phyloP scores from a whole-genome alignment of 2,888 invertebrate species.

The Lamellibrachia satsuma region DNA sequence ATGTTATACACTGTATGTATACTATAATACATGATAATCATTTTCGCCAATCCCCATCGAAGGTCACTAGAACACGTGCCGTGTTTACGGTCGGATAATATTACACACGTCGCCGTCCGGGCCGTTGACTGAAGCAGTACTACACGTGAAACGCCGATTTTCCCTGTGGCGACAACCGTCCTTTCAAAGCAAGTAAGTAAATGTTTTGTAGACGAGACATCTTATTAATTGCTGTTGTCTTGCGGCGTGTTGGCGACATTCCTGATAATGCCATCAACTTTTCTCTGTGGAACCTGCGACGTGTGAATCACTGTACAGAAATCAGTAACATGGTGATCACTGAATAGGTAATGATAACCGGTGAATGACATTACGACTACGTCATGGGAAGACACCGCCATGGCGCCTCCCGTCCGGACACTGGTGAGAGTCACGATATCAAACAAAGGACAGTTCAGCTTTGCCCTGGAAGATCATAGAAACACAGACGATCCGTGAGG shows the following conservation, averaged over 20 bases:
- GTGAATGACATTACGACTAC: too few relatives aligned
- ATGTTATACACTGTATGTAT: too few relatives aligned
- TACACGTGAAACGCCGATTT: background rate
- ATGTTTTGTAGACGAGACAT: background rate
- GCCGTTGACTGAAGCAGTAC: background rate
- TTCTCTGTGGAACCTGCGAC: background rate
- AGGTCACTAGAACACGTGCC: background rate
- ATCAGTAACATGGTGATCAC: too few relatives aligned
- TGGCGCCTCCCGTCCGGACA: too few relatives aligned
- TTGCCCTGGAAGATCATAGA: too few relatives aligned
- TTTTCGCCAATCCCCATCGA: background rate
- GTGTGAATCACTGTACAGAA: too few relatives aligned
- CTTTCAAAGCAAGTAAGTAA: background rate
- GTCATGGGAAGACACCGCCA: too few relatives aligned
- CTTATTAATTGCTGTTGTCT: background rate
- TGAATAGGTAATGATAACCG: too few relatives aligned
- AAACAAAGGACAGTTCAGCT: too few relatives aligned
- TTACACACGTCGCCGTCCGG: background rate
- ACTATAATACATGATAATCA: background rate
- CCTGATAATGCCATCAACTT: background rate
- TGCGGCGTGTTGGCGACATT: background rate
- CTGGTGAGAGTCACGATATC: too few relatives aligned
- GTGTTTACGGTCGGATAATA: background rate
- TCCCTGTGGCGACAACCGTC: background rate
- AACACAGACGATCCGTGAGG: too few relatives aligned